These are phyloP conservation scores for Plodia interpunctella DNA, from an alignment of 1,140 invertebrate species.

Conservation along the genomic window DNA sequence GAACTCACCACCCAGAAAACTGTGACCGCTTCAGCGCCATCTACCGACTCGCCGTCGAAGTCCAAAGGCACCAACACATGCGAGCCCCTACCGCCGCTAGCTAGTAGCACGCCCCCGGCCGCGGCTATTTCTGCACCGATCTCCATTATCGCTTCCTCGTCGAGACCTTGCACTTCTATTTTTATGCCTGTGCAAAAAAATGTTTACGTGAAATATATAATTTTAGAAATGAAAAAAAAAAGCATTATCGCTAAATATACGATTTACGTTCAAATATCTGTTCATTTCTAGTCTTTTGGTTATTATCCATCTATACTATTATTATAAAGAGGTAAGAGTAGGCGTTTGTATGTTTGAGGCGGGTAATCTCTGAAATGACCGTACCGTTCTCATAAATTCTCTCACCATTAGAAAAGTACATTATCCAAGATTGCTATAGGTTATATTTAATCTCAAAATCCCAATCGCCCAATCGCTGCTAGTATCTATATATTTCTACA, in stretches of 20 bases:
- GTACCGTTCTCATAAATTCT: no score
- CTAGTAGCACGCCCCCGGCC: conserved; percentile 48
- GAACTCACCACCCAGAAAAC: conserved; percentile 72
- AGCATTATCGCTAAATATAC: background rate
- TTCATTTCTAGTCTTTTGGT: no score
- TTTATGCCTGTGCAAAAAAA: conserved; percentile 36
- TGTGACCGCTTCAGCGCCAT: conserved; percentile 45
- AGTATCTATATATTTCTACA: no score
- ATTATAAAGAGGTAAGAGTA: background rate
- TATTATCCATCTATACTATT: no score
- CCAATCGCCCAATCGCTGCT: no score
- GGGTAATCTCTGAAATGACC: no score
- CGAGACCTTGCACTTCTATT: conserved; percentile 60
- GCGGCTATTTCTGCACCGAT: conserved; percentile 47
- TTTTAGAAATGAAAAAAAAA: background rate
- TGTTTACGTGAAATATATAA: background rate
- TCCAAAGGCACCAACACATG: conserved; percentile 62
- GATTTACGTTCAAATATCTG: no score
- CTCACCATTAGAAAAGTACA: no score
- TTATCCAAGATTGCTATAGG: no score
- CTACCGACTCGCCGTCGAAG: conserved; percentile 40
- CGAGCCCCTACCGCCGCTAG: conserved; percentile 34
- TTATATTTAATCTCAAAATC: no score
- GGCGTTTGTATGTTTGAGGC: no score
- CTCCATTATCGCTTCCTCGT: conserved; percentile 49